Evolutionary conservation across 2,888 invertebrate species (phyloP).

Genomic region (Leucoma salicis): DNA sequence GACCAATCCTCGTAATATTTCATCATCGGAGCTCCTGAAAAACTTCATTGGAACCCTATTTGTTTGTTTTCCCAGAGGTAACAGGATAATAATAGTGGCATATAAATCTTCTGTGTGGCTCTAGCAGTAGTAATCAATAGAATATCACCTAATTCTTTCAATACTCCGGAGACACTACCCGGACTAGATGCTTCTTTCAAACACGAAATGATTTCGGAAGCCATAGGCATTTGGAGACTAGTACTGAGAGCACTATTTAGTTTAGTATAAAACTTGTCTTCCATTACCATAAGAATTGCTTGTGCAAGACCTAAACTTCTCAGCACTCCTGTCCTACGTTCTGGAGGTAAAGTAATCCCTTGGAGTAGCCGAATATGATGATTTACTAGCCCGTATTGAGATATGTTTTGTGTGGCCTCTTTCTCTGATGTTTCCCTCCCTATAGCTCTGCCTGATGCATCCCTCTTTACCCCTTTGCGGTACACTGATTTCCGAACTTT

Average conservation of each 20-base stretch:
- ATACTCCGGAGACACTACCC: constrained; percentile 23
- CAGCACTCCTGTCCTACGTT: constrained; percentile 3
- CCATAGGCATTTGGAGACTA: constrained; percentile 35
- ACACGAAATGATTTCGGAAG: constrained; percentile 12
- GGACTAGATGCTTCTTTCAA: constrained; percentile 25
- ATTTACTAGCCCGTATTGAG: constrained; percentile 5
- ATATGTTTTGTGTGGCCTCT: constrained; percentile 4
- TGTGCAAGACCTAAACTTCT: constrained; percentile 4
- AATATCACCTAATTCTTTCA: constrained; percentile 33
- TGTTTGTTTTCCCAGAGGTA: not conserved
- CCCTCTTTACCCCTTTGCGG: not conserved
- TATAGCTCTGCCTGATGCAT: not conserved
- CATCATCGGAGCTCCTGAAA: not conserved
- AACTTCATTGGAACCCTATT: not conserved
- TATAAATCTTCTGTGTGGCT: constrained; percentile 26
- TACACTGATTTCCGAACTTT: not conserved
- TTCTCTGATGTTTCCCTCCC: not conserved
- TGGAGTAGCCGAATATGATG: constrained; percentile 4
- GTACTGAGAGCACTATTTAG: constrained; percentile 13
- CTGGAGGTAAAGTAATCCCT: constrained; percentile 2
- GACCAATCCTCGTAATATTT: too few relatives aligned
- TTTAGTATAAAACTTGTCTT: constrained; percentile 8
- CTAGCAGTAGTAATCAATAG: constrained; percentile 26
- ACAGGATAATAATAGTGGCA: constrained; percentile 6
- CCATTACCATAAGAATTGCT: constrained; percentile 1